These are phyloP conservation scores for Zalophus californianus DNA, from an alignment of 2,797 vertebrate genomes.

Conservation along the genomic window DNA sequence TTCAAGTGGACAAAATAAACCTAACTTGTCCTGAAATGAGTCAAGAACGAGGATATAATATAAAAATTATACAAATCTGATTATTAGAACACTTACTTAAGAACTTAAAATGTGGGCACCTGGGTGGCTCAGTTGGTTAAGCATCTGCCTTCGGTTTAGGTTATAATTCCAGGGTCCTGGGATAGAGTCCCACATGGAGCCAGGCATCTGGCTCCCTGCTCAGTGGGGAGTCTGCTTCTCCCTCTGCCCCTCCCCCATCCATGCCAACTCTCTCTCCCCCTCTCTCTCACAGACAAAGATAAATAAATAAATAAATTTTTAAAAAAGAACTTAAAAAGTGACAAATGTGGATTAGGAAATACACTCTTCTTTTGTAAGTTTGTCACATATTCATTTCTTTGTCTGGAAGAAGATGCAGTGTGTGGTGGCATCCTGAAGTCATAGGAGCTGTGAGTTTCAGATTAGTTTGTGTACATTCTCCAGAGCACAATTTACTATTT, in stretches of 20 bases:
- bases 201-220: rapidly evolving
- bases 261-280: not conserved
- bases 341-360: not conserved
- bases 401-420: not conserved
- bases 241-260: not conserved
- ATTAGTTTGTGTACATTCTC: not conserved
- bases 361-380: not conserved
- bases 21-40: not conserved
- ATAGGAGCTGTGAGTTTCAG: not conserved
- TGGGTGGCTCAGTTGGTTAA: too few species aligned
- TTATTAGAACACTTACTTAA: not conserved
- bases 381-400: not conserved
- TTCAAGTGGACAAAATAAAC: not conserved
- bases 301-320: not conserved
- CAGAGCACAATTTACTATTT: not conserved
- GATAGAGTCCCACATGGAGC: not conserved
- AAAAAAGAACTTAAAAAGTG: not conserved
- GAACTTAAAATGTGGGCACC: not conserved
- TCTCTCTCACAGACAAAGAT: not conserved
- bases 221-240: not conserved
- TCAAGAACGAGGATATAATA: not conserved
- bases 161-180: too few species aligned
- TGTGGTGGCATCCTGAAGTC: not conserved
- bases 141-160: too few species aligned
- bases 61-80: not conserved